A percentile compares a stretch with the other conserved stretches of the same genome.
These are phyloP conservation scores for Parascotia fuliginaria DNA, from an alignment of 2,888 invertebrate genomes.

Conservation along the genomic window DNA sequence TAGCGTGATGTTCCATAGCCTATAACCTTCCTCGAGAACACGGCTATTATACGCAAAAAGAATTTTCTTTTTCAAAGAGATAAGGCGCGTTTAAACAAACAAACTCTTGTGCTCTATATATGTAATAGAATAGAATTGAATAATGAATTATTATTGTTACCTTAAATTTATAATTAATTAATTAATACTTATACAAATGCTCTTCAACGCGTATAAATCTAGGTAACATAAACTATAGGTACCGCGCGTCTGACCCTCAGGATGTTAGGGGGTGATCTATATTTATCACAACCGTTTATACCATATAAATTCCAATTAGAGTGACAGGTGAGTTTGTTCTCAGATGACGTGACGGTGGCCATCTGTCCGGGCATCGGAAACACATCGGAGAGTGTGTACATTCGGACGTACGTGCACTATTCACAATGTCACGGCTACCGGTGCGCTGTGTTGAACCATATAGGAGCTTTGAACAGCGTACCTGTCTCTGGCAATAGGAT, in stretches of 20 bases:
- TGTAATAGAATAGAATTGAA: no score
- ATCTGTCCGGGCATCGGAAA: conserved; percentile 97
- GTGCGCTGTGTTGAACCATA: conserved; percentile 97
- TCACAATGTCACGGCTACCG: conserved; percentile 96
- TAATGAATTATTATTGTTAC: no score
- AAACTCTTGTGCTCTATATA: no score
- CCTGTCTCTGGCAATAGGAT: conserved; percentile 95
- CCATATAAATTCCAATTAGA: not conserved
- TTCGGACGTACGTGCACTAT: conserved; percentile 96
- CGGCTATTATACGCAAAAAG: no score
- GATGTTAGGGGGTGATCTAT: not conserved
- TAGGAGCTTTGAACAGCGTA: conserved; percentile 94
- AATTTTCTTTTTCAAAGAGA: no score
- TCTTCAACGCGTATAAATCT: no score
- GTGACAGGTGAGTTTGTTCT: conserved; percentile 44
- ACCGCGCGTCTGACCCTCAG: not conserved
- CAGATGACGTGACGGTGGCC: conserved; percentile 95
- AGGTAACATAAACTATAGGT: not conserved
- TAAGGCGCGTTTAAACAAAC: no score
- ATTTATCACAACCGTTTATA: not conserved
- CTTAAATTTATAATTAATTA: no score
- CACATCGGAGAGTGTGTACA: conserved; percentile 97
- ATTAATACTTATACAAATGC: no score
- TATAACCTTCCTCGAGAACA: no score
- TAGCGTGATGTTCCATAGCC: no score